Evolutionary conservation across 1,140 invertebrate species (phyloP).

Genomic region (Aphis craccivora): DNA sequence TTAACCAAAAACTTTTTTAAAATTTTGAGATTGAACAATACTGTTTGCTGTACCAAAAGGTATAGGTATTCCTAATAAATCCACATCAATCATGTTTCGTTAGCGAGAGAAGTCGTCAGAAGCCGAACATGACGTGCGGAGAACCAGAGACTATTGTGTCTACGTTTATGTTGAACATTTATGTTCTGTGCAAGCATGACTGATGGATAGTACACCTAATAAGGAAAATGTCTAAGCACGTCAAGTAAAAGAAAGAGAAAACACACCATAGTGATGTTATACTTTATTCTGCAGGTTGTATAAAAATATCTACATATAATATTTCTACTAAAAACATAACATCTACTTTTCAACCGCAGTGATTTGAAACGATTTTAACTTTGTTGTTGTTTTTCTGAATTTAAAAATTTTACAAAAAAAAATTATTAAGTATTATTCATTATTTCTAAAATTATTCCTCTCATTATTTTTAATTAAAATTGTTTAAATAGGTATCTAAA

Average conservation of each 20-base stretch:
- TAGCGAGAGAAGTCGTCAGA: not conserved
- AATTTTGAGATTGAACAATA: not conserved
- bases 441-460: not conserved
- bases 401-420: not conserved
- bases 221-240: not conserved
- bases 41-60: not conserved
- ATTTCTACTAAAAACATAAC: not conserved
- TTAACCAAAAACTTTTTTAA: not conserved
- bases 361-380: not conserved
- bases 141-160: conserved; percentile 17
- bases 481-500: not conserved
- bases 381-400: not conserved
- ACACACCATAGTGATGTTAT: not conserved
- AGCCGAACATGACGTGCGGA: not conserved
- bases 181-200: not conserved
- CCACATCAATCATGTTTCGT: not conserved
- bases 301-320: not conserved
- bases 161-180: conserved; percentile 6
- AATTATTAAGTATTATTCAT: not conserved
- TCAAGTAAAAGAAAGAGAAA: not conserved
- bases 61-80: not conserved
- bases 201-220: conserved; percentile 33
- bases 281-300: not conserved
- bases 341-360: not conserved
- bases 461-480: not conserved